Conservation (phyloP, 2,797 vertebrate species). For the Acanthopagrus latus region DNA sequence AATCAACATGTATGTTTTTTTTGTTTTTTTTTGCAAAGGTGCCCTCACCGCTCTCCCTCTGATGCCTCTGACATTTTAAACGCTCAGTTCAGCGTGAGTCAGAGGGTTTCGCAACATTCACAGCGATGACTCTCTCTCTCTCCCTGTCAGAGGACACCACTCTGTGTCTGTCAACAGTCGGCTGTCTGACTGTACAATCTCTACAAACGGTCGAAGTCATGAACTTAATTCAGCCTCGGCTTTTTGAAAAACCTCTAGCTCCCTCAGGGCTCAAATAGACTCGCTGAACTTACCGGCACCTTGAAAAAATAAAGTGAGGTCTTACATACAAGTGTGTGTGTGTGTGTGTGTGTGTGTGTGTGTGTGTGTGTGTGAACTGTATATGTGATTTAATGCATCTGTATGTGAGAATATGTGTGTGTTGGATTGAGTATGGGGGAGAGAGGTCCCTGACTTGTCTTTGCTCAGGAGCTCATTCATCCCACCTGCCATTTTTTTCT, state of each 20-base stretch:
- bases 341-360: not conserved
- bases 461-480: constrained; percentile 18
- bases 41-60: constrained; percentile 37
- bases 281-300: constrained; percentile 45
- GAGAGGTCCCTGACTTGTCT: constrained; percentile 1
- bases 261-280: constrained; percentile 50
- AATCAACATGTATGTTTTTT: constrained; percentile 60
- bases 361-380: not conserved
- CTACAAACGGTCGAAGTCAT: constrained; percentile 46
- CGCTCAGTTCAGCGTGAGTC: constrained; percentile 55
- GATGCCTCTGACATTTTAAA: constrained; percentile 64
- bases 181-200: constrained; percentile 56
- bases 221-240: constrained; percentile 52
- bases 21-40: constrained; percentile 35
- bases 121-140: constrained; percentile 35
- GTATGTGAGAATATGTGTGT: not conserved
- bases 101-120: constrained; percentile 61
- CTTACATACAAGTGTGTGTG: not conserved
- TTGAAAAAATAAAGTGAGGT: constrained; percentile 3
- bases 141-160: constrained; percentile 27
- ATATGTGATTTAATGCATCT: not conserved
- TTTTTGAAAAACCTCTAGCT: constrained; percentile 26
- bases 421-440: not conserved
- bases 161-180: constrained; percentile 64
- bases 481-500: constrained; percentile 28